Evolutionary conservation across 1,140 invertebrate genomes (phyloP), one percentile per base, ranked within the genome.

Genomic region (Caerostris darwini): DNA sequence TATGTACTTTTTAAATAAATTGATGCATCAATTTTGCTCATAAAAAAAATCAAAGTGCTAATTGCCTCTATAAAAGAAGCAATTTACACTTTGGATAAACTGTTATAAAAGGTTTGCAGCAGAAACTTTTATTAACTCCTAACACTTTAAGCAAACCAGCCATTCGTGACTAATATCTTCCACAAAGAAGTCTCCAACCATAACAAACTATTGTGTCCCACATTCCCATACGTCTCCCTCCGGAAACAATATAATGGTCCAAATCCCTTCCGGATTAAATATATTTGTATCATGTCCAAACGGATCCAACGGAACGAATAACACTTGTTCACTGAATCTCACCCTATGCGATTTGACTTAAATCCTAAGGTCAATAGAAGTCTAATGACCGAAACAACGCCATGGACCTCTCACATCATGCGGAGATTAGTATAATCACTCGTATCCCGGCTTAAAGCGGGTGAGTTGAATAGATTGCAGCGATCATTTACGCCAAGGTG

Each of bases 381-480:
- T 71, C 64, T 90, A 90, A 90, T 90, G 87, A 90, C 64, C 14
- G 19, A 6, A 56, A 57, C 54, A 83, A 19, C 85, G 34, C 59
- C 34, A 87, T 61, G 17, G 17, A 87, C 19, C 56, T 61, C 64
- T 61, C 17, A 54, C 61, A 54, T 71, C 87, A 54, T 34, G 17
- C 58, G 12, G 17, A 71, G 61, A 90, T 71, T 69, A 90, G 53
- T 56, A 12, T 64, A 87, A 90, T 90, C 67, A 71, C 67, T 50
- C 34, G 57, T 14, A 64, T 19, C 85, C 19, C 53, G 85, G 57
- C 57, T 87, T 87, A 61, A 87, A 87, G 53, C 56, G 87, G 17
- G 12, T 57, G 61, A 67, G 50, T 90, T 90, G 34, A 90, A 90
- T 90, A 71, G 87, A 90, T 90, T 90, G 87, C 67, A 56, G 87